A percentile compares a stretch with the other conserved stretches of the same genome.
Conservation (phyloP, 2,797 vertebrate genomes). For the Lepus oiostolus region DNA sequence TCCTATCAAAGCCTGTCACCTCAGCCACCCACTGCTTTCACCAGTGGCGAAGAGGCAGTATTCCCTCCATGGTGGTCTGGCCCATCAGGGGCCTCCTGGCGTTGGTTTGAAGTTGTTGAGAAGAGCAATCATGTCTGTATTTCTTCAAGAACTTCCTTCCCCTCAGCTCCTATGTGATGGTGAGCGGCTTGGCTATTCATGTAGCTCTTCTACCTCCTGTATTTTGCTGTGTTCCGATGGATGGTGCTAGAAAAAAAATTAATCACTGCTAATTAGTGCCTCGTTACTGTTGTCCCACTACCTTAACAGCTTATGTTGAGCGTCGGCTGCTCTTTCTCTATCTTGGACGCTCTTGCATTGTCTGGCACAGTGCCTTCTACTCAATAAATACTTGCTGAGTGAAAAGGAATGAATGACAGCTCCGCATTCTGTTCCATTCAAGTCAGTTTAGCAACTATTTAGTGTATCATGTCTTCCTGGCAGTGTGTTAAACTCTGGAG, state of each 20-base stretch:
- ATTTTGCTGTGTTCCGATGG: background rate
- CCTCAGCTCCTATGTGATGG: background rate
- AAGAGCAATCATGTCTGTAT: background rate
- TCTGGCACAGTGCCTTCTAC: background rate
- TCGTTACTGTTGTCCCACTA: background rate
- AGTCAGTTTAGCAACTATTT: slow-evolving; percentile 31
- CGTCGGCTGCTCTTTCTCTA: background rate
- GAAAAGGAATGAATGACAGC: background rate
- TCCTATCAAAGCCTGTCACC: background rate
- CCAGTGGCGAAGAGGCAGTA: background rate
- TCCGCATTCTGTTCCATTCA: background rate
- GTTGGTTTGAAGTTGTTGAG: background rate
- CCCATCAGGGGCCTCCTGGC: background rate
- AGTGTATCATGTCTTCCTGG: background rate
- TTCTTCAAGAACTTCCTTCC: background rate
- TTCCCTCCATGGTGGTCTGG: background rate
- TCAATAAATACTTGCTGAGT: slow-evolving; percentile 31
- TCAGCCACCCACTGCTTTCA: slow-evolving; percentile 28
- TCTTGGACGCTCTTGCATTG: background rate
- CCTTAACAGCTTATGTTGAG: background rate
- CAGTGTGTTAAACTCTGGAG: background rate
- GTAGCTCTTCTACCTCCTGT: background rate
- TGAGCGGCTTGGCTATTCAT: background rate
- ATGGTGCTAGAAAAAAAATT: background rate
- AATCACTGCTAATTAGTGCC: background rate